These are phyloP conservation scores for Heterotis niloticus DNA, from an alignment of 2,113 vertebrate species.

Conservation along the genomic window DNA sequence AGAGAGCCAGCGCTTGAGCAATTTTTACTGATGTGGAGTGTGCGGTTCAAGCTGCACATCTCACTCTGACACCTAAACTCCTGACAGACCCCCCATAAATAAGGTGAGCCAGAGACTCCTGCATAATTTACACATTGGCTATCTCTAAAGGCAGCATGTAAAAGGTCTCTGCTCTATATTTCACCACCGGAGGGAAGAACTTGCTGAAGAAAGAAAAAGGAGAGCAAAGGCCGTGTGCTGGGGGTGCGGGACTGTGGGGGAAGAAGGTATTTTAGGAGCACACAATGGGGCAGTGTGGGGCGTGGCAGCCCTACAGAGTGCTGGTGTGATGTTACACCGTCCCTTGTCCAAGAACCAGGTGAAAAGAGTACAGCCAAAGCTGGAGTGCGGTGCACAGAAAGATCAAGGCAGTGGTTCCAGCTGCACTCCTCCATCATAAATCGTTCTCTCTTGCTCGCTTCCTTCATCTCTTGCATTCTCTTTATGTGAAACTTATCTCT, in stretches of 20 bases:
- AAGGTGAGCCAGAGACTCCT: constrained; percentile 24
- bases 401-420: constrained; percentile 7
- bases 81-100: constrained; percentile 35
- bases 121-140: constrained; percentile 33
- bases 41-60: constrained; percentile 34
- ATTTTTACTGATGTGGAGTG: constrained; percentile 30
- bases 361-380: neutral
- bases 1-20: neutral
- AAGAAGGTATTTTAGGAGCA: neutral
- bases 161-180: constrained; percentile 26
- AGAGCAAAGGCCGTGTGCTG: neutral
- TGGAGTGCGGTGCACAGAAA: neutral
- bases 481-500: constrained; percentile 16
- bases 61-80: constrained; percentile 33
- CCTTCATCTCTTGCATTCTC: neutral
- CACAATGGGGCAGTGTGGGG: neutral
- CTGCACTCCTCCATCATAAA: constrained; percentile 5
- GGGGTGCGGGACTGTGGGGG: neutral
- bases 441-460: neutral
- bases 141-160: constrained; percentile 33
- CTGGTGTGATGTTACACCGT: neutral
- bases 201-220: neutral
- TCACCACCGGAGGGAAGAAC: constrained; percentile 11
- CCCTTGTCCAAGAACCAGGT: neutral
- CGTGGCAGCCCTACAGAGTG: neutral